Evolutionary conservation across 2,888 invertebrate genomes (phyloP).

Genomic region (Carcina quercana): DNA sequence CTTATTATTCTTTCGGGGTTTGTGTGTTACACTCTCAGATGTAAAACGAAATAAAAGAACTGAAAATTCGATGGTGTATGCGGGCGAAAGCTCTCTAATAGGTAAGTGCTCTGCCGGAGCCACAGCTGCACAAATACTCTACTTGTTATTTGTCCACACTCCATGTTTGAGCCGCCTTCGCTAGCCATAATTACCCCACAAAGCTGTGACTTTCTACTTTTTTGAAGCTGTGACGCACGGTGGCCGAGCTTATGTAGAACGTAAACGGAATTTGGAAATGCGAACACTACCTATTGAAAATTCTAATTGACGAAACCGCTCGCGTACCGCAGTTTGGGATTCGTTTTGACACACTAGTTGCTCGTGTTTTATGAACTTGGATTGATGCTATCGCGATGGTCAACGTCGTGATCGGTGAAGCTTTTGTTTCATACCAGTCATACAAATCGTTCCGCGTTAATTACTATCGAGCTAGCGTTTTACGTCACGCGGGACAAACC

Average conservation of each 20-base stretch:
- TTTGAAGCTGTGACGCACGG: constrained; percentile 28
- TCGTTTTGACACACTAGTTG: constrained; percentile 18
- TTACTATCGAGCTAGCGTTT: constrained; percentile 39
- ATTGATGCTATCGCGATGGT: constrained; percentile 37
- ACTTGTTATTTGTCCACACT: constrained; percentile 56
- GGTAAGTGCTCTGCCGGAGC: constrained; percentile 23
- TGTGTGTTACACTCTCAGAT: constrained; percentile 33
- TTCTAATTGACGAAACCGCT: constrained; percentile 34
- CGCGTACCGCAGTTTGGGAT: constrained; percentile 21
- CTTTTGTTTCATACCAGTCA: constrained; percentile 36
- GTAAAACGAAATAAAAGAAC: constrained; percentile 27
- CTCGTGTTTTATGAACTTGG: constrained; percentile 18
- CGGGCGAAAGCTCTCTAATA: constrained; percentile 21
- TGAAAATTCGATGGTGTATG: constrained; percentile 15
- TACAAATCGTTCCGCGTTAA: constrained; percentile 47
- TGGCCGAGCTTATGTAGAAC: constrained; percentile 35
- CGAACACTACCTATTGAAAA: constrained; percentile 39
- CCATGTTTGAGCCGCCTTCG: constrained; percentile 44
- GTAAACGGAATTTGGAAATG: constrained; percentile 37
- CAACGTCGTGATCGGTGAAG: constrained; percentile 21
- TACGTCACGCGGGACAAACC: constrained; percentile 42
- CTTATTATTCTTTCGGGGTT: constrained; percentile 39
- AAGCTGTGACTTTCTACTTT: constrained; percentile 49
- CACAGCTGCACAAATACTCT: constrained; percentile 61
- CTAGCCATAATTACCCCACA: constrained; percentile 52